These are phyloP conservation scores for Halocaridina rubra DNA, from an alignment of 2,888 invertebrate genomes.

Conservation along the genomic window DNA sequence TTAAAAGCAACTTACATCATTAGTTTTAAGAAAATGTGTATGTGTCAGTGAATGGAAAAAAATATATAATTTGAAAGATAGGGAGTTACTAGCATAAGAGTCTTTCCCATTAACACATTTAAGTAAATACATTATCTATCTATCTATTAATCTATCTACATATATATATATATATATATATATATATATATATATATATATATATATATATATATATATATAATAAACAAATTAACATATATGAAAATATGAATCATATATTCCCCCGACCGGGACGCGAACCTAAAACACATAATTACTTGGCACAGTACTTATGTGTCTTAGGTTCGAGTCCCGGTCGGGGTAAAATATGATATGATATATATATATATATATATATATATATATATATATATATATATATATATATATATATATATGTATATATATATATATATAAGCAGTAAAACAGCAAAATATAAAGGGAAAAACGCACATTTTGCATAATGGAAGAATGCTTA, in stretches of 20 bases:
- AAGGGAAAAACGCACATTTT: too few relatives aligned
- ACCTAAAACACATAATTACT: too few relatives aligned
- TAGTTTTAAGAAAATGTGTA: not conserved
- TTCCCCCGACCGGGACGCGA: too few relatives aligned
- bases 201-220: not conserved
- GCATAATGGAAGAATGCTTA: too few relatives aligned
- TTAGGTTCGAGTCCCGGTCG: too few relatives aligned
- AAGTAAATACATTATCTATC: constrained; percentile 2
- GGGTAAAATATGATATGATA: too few relatives aligned
- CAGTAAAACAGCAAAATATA: not conserved
- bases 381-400: not conserved
- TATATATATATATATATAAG: not conserved
- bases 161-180: constrained; percentile 16
- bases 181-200: not conserved
- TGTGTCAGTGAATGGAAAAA: not conserved
- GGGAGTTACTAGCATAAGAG: too few relatives aligned
- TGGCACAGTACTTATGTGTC: too few relatives aligned
- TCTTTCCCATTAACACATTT: not conserved
- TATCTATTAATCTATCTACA: constrained; percentile 27
- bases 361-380: not conserved
- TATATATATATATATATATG: not conserved
- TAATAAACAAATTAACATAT: too few relatives aligned
- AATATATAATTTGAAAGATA: not conserved
- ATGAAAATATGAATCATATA: too few relatives aligned
- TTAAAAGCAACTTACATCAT: too few relatives aligned